A percentile compares a stretch with the other conserved stretches of the same genome.
Evolutionary conservation across 2,888 invertebrate genomes (phyloP).

Genomic region (Julus scandinavius): DNA sequence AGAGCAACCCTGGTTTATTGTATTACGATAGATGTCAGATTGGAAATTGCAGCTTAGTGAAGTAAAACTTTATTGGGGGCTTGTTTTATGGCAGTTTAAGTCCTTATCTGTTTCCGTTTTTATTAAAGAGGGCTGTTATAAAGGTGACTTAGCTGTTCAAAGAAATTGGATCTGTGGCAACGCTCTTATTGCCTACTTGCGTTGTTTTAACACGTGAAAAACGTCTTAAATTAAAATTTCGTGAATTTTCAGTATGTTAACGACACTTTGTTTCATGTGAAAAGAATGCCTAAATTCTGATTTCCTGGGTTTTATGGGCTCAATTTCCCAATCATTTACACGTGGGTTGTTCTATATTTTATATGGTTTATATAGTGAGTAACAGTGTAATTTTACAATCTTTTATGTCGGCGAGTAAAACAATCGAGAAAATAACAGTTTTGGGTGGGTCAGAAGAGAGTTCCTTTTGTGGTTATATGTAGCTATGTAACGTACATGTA

Average conservation of each 20-base stretch:
- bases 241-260: background rate
- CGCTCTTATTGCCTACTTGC: background rate
- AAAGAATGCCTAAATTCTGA: background rate
- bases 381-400: no score
- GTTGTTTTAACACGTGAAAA: background rate
- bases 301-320: background rate
- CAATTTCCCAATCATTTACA: background rate
- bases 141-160: slow-evolving; percentile 24
- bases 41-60: slow-evolving; percentile 35
- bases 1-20: background rate
- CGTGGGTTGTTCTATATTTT: slow-evolving; percentile 9
- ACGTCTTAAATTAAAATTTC: background rate
- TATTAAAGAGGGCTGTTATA: background rate
- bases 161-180: slow-evolving; percentile 3
- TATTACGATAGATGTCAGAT: background rate
- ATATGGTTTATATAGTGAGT: background rate
- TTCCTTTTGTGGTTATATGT: no score
- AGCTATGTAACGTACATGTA: no score
- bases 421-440: no score
- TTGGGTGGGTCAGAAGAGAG: no score
- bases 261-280: background rate
- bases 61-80: slow-evolving; percentile 27
- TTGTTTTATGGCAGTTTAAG: slow-evolving; percentile 30
- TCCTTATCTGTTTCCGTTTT: slow-evolving; percentile 19
- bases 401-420: no score